Base-by-base conservation (phyloP, 2,797 vertebrate genomes). In the Amblyopsis hoosieri region DNA sequence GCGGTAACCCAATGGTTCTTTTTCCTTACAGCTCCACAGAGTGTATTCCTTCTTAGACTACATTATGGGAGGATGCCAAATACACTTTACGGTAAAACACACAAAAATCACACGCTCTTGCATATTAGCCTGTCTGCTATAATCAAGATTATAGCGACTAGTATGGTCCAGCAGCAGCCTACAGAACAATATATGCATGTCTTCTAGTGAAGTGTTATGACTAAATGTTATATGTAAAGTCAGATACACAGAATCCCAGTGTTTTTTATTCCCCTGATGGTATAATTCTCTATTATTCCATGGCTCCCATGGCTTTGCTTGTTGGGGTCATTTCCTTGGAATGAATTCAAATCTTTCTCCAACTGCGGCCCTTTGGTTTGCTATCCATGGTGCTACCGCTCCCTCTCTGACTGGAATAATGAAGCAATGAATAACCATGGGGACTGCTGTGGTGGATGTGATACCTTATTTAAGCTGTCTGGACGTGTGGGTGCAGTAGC, bases 51-150 rank as follows among this genome's bases (percentile, higher is more conserved):
- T 97, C 92, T 92, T 97, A 87, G 96, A 98, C 89, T 98, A 97
- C 92, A 96, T 98, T 87, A 97, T 97, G 97, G 96, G 97, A 0
- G 96, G 97, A 87, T 98, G 96, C 84, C 97, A 97, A 87, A 97
- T 98, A 83, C 96, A 98, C 86, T 98, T 97, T 88, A 98, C 96
- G 56, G 96, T 98, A 91, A 95, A 94, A 23, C 23, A 23, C 23
- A 23, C 66, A 56, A 57, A 12, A 57, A 42, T 42, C 37, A 64
- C 61, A 31, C 17, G 50, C 54, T 54, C 49, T 48, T 60, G 51
- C 48, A 71, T 29, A 59, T 66, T 72, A 46, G 66, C 2, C 45
- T 62, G 31, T 51, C 29, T 54, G n/a, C 47, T 37, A 50, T 55
- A 50, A 33, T 12, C 12, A 47, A 47, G 37, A 45, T 53, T 48